Base-by-base conservation (phyloP, 2,888 invertebrate species). In the Pyrocoelia pectoralis region DNA sequence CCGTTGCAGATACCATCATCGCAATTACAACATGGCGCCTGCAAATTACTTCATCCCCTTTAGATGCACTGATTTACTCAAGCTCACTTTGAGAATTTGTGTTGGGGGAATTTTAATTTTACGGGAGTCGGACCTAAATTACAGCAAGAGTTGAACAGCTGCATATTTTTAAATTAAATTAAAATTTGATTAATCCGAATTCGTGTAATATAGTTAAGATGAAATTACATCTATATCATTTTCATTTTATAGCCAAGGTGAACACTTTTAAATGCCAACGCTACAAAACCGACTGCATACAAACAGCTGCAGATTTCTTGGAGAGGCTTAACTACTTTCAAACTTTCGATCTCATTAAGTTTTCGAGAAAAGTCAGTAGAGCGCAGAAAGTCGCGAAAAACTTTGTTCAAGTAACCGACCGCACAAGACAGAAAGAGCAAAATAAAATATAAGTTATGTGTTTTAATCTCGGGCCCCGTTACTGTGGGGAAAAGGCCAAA, bases 381-480 rank as follows among this genome's bases (percentile, higher is more conserved):
- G 72, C 70, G 70, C 67, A 61, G 59, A 68, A 66, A 70, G 68
- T 74, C 71, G 73, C 68, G 72, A 71, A 74, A 75, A 76, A 71
- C 70, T 74, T 71, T 63, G 65, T 56, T 66, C 68, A 68, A 67
- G 66, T 72, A 72, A 71, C 70, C 73, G 71, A 74, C 73, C 73
- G 73, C 72, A 72, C 70, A 71, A 75, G 74, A 76, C 73, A 72
- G 72, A 71, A 72, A 72, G 76, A 73, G 73, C 70, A 73, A 76
- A 80, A 80, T 80, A 80, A 80, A 81, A 81, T 81, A 81, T 81
- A 81, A 81, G 78, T 81, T 81, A 81, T 80, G 81, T 73, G 80
- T 81, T 81, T 81, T 81, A 81, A 81, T 81, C 81, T 81, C 74
- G 77, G 73, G 74, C 76, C 74, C 72, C 69, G 77, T 73, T 74